Percentiles rank a stretch among this genome's conserved stretches.
These are phyloP conservation scores for Schizotus pectinicornis DNA, from an alignment of 2,888 invertebrate species.

Conservation along the genomic window DNA sequence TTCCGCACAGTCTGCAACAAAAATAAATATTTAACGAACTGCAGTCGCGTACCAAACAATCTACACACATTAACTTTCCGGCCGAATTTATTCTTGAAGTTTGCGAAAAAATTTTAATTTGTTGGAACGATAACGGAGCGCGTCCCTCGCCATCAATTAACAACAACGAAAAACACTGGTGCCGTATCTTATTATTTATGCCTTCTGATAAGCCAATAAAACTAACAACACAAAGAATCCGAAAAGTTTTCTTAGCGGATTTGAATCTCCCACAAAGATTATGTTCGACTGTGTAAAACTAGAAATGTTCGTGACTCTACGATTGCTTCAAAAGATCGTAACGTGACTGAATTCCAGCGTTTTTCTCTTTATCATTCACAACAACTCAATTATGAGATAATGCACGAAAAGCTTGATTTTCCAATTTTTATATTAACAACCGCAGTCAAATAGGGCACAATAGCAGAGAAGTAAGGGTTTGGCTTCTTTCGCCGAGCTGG, in stretches of 20 bases:
- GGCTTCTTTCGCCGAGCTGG: constrained; percentile 12
- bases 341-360: constrained; percentile 25
- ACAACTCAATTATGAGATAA: constrained; percentile 26
- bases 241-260: constrained; percentile 21
- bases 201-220: constrained; percentile 20
- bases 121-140: constrained; percentile 13
- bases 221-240: constrained; percentile 22
- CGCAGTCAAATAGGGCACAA: constrained; percentile 22
- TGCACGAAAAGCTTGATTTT: background rate
- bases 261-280: constrained; percentile 26
- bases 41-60: constrained; percentile 20
- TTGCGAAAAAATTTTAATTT: constrained; percentile 21
- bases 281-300: constrained; percentile 25
- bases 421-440: constrained; percentile 10
- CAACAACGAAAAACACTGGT: constrained; percentile 13
- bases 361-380: constrained; percentile 27
- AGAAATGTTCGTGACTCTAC: constrained; percentile 31
- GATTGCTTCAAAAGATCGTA: constrained; percentile 26
- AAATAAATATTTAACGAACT: constrained; percentile 24
- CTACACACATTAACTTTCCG: constrained; percentile 9
- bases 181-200: constrained; percentile 27
- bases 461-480: constrained; percentile 19
- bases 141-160: constrained; percentile 17
- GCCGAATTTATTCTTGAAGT: constrained; percentile 14
- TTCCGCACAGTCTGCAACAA: constrained; percentile 51